Evolutionary conservation across 1,140 invertebrate genomes (phyloP).

Genomic region (Brachionus rubens): DNA sequence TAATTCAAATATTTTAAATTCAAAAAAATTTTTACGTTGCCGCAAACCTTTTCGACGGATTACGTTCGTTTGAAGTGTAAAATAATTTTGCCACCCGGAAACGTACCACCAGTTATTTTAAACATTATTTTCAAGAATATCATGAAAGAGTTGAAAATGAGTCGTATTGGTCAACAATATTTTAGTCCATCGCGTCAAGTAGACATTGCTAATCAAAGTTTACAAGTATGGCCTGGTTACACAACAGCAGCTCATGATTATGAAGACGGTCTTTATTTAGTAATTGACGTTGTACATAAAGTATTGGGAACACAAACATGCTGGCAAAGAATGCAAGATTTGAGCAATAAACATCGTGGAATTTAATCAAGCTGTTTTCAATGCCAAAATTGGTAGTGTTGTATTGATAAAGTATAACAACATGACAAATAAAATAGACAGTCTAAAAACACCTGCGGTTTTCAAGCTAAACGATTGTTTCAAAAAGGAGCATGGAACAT

Average conservation of each 20-base stretch:
- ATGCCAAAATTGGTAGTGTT: no score
- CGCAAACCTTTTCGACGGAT: not conserved
- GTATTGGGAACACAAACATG: conserved; percentile 76
- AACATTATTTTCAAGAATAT: conserved; percentile 55
- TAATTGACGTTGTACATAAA: conserved; percentile 77
- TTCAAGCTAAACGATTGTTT: no score
- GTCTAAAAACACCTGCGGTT: no score
- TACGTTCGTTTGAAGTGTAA: conserved; percentile 24
- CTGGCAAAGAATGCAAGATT: conserved; percentile 67
- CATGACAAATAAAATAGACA: no score
- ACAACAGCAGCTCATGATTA: conserved; percentile 77
- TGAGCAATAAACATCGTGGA: not conserved
- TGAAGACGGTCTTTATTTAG: conserved; percentile 80
- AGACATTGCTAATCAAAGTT: conserved; percentile 70
- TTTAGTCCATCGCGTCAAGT: conserved; percentile 72
- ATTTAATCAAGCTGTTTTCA: no score
- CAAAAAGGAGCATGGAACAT: no score
- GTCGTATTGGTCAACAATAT: conserved; percentile 73
- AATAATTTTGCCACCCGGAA: conserved; percentile 32
- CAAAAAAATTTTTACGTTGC: no score
- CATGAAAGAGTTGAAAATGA: conserved; percentile 72
- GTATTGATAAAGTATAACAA: no score
- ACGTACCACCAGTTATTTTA: conserved; percentile 29
- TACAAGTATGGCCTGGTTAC: conserved; percentile 86
- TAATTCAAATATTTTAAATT: no score